Evolutionary conservation across 2,113 vertebrate genomes (phyloP), one percentile per base, ranked within the genome.

Genomic region (Tonatia bakeri): DNA sequence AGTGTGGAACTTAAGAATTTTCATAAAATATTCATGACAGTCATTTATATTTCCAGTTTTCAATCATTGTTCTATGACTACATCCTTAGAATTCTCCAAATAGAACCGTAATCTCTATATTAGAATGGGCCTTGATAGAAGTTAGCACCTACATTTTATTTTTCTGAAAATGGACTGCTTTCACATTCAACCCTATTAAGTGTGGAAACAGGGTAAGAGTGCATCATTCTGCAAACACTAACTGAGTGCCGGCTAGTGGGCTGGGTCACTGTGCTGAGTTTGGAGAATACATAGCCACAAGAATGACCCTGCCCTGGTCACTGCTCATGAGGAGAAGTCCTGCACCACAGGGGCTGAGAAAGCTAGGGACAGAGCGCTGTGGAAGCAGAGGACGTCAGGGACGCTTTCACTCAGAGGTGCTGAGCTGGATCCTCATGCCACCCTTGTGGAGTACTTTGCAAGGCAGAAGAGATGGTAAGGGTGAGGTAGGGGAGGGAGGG

Each of bases 1-100:
- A 4, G 20, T 69, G 77, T 61, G 64, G 72, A 75, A 47, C 33
- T 81, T 72, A 82, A 94, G 15, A 40, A 85, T 96, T 89, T 95
- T 40, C 76, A 85, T 95, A 81, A 95, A 95, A 96, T 82, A 94
- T 94, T 95, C 73, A 92, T 64, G 87, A 77, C 3, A 59, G 56
- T 72, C 28, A 95, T 90, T 95, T 96, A 67, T 56, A 91, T 73
- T 94, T 95, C 56, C 50, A 91, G 36, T 89, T 97, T 96, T 95
- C 47, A 91, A 79, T 96, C 56, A 61, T 14, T 85, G 3, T 65
- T 90, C n/a, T 93, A n/a, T 84, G 50, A 87, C 19, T 47, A 47
- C 2, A 20, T 24, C 26, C 14, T 91, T 83, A 89, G 45, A 81
- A 69, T 43, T 76, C 38, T 28, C 40, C 19, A 83, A 94, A 76